Evolutionary conservation across 1,140 invertebrate genomes (phyloP).

Genomic region (Globodera rostochiensis): DNA sequence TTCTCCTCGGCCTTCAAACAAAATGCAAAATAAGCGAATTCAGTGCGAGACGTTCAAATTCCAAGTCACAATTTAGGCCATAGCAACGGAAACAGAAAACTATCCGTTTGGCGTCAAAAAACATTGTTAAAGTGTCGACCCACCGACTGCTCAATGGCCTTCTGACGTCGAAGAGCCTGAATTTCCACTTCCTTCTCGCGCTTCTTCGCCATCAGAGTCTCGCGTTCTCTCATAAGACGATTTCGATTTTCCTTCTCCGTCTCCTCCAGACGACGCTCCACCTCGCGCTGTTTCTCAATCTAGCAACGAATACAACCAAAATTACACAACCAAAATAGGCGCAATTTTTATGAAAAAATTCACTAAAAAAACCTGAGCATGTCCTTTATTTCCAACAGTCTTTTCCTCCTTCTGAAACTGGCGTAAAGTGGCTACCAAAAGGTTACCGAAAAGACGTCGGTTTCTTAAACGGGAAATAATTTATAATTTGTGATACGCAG

Average conservation of each 20-base stretch:
- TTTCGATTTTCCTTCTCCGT: slow-evolving; percentile 84
- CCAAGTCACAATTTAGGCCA: too few species aligned
- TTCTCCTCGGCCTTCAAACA: slow-evolving; percentile 75
- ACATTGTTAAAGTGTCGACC: slow-evolving; percentile 14
- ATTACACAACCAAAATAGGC: neutral
- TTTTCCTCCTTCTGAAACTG: slow-evolving; percentile 93
- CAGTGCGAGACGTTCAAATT: neutral
- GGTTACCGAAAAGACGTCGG: slow-evolving; percentile 88
- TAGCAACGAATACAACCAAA: slow-evolving; percentile 64
- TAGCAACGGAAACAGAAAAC: too few species aligned
- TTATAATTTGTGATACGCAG: neutral
- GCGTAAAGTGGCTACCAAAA: slow-evolving; percentile 84
- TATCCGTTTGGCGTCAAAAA: too few species aligned
- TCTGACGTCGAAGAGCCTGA: slow-evolving; percentile 84
- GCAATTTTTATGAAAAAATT: neutral
- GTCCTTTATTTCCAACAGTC: slow-evolving; percentile 58
- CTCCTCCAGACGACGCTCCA: slow-evolving; percentile 89
- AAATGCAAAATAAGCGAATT: neutral
- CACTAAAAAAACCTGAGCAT: slow-evolving; percentile 35
- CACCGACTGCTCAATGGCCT: slow-evolving; percentile 72
- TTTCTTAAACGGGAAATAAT: slow-evolving; percentile 71
- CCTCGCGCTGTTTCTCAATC: slow-evolving; percentile 81
- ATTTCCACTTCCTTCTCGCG: slow-evolving; percentile 86
- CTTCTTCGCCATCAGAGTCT: slow-evolving; percentile 80
- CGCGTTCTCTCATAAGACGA: slow-evolving; percentile 79